Percentiles rank a stretch among this genome's conserved stretches.
phyloP scores from a whole-genome alignment of 2,888 invertebrate species.

The Imbricaverruca yamaguchii region DNA sequence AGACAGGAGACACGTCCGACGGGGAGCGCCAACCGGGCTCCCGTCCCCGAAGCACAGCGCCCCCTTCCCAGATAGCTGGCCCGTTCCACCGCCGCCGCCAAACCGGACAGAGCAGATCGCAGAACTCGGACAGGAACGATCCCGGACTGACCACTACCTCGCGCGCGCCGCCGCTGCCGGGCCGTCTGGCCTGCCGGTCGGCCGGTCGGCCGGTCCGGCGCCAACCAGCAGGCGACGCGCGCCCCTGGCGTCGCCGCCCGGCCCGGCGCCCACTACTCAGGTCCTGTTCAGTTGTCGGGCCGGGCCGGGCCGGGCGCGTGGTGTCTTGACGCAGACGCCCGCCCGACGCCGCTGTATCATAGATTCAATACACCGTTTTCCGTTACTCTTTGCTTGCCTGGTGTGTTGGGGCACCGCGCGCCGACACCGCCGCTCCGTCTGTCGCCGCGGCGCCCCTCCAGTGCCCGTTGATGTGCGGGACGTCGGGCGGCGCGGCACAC shows the following conservation, averaged over 20 bases:
- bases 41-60: background rate
- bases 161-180: conserved; percentile 13
- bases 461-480: background rate
- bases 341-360: conserved; percentile 16
- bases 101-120: background rate
- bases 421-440: background rate
- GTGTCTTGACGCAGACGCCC: background rate
- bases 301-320: background rate
- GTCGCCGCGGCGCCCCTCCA: background rate
- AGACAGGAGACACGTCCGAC: background rate
- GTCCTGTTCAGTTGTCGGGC: background rate
- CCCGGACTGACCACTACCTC: background rate
- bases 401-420: conserved; percentile 5
- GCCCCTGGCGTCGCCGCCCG: background rate
- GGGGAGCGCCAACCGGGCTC: conserved; percentile 17
- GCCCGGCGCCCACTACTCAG: background rate
- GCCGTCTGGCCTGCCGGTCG: background rate
- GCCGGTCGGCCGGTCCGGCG: background rate
- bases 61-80: background rate
- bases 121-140: no score
- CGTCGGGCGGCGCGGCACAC: background rate
- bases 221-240: background rate
- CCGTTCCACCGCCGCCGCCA: background rate
- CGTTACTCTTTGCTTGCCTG: conserved; percentile 16
- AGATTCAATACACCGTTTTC: conserved; percentile 10